A percentile compares a stretch with the other conserved stretches of the same genome.
Evolutionary conservation across 2,113 vertebrate species (phyloP).

Genomic region (Gallinago undulata): DNA sequence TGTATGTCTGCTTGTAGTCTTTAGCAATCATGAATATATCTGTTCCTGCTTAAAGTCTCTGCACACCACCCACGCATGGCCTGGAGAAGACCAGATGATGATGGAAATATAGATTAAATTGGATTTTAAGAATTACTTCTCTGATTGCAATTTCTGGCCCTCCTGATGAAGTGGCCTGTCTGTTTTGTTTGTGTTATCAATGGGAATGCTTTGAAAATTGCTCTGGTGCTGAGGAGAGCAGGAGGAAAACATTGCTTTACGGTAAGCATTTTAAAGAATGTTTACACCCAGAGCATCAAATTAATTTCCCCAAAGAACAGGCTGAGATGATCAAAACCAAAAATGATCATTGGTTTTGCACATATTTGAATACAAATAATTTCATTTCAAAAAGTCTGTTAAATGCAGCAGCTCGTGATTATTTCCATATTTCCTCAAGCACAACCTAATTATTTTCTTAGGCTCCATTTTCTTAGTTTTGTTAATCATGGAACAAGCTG

Average conservation of each 20-base stretch:
- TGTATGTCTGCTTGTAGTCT: not conserved
- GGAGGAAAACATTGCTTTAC: not conserved
- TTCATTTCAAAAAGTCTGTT: conserved; percentile 17
- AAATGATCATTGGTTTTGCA: conserved; percentile 37
- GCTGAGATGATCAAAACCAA: conserved; percentile 42
- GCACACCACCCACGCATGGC: not conserved
- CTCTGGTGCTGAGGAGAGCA: conserved; percentile 16
- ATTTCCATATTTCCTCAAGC: conserved; percentile 41
- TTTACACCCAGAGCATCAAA: conserved; percentile 29
- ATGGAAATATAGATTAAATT: not conserved
- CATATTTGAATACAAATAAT: conserved; percentile 54
- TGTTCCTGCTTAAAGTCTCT: not conserved
- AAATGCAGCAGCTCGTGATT: not conserved
- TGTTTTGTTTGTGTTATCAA: conserved; percentile 17
- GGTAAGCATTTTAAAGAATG: not conserved
- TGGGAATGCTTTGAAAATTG: conserved; percentile 55
- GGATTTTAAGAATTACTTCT: not conserved
- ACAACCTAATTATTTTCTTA: not conserved
- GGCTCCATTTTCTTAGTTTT: not conserved
- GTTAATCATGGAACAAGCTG: not conserved
- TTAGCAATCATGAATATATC: not conserved
- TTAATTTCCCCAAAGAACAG: conserved; percentile 58
- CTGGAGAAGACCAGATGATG: not conserved
- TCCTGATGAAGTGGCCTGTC: conserved; percentile 5
- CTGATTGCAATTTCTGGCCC: conserved; percentile 19